phyloP scores from a whole-genome alignment of 2,113 vertebrate genomes.

The Aplodontia rufa region DNA sequence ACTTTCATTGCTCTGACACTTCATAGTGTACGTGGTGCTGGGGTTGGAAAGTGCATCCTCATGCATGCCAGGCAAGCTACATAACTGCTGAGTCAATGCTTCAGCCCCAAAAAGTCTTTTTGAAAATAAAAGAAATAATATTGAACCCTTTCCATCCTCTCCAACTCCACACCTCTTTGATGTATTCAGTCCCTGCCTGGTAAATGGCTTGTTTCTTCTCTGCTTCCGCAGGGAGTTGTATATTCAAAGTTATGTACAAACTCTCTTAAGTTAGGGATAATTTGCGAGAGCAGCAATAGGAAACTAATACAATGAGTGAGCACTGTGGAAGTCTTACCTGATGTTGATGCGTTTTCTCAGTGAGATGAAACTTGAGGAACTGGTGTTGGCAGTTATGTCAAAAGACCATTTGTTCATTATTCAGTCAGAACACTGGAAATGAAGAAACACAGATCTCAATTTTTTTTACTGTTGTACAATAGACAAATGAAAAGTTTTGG shows the following conservation, averaged over 20 bases:
- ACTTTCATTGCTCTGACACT: no score
- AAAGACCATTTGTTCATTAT: not conserved
- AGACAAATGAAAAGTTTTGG: not conserved
- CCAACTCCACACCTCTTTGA: not conserved
- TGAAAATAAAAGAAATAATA: not conserved
- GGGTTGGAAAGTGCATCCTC: no score
- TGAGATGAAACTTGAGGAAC: not conserved
- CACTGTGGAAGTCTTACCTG: not conserved
- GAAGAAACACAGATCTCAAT: not conserved
- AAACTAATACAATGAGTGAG: not conserved
- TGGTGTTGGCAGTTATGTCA: not conserved
- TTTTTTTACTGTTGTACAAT: not conserved
- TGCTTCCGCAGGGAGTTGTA: not conserved
- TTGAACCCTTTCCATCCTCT: not conserved
- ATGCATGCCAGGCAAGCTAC: no score
- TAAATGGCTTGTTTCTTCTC: not conserved
- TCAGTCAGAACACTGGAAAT: not conserved
- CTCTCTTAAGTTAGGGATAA: not conserved
- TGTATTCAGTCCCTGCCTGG: not conserved
- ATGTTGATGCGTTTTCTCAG: not conserved
- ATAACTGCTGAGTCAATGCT: no score
- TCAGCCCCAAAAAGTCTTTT: no score
- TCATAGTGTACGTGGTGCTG: no score
- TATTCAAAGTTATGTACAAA: not conserved
- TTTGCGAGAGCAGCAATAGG: not conserved